A percentile compares a stretch with the other conserved stretches of the same genome.
These are phyloP conservation scores for Ovis canadensis DNA, from an alignment of 2,113 vertebrate species.

Conservation along the genomic window DNA sequence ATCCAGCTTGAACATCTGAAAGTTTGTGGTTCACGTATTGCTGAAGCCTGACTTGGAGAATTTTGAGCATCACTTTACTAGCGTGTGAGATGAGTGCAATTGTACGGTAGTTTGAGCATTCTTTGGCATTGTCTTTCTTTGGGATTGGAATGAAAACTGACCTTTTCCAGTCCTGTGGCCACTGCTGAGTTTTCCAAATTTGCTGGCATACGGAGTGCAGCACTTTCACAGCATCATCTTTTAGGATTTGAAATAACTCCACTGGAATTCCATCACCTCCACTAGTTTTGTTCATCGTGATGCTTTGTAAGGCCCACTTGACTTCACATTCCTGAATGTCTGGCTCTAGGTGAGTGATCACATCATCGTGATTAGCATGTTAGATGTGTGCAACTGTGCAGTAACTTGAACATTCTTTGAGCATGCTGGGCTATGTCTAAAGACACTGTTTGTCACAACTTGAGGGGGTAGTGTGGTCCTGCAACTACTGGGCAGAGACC, in stretches of 20 bases:
- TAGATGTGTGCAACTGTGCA: neutral
- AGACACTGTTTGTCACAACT: neutral
- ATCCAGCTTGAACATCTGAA: neutral
- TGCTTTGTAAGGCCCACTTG: too few species aligned
- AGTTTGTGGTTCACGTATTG: rapidly evolving
- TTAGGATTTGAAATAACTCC: too few species aligned
- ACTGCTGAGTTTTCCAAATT: too few species aligned
- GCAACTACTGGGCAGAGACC: neutral
- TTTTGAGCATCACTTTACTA: neutral
- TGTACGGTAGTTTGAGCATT: neutral
- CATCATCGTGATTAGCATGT: too few species aligned
- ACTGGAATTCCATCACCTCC: too few species aligned
- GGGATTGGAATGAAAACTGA: too few species aligned
- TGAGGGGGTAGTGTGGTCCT: rapidly evolving
- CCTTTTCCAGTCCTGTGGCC: too few species aligned
- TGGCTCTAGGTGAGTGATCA: too few species aligned
- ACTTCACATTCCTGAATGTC: too few species aligned
- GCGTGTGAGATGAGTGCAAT: neutral
- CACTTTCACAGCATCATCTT: too few species aligned
- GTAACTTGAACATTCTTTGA: neutral
- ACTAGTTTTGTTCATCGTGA: too few species aligned
- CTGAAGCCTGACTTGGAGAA: neutral
- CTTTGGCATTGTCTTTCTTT: neutral
- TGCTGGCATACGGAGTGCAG: too few species aligned
- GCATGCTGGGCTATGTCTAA: neutral